Base-by-base conservation (phyloP, 1,140 invertebrate genomes). In the Vanessa atalanta region DNA sequence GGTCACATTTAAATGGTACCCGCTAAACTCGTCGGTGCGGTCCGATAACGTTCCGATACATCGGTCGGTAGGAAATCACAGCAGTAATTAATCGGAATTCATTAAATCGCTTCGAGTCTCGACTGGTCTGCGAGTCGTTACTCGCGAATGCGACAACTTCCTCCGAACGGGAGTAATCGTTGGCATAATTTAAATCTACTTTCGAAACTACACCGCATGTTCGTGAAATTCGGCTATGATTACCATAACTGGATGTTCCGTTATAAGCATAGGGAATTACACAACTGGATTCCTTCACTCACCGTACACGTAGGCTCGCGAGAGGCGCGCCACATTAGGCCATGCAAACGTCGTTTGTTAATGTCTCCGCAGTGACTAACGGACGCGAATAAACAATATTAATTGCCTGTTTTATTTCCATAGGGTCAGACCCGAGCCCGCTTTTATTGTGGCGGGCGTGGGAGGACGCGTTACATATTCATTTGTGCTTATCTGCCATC, bases 161-260 rank as follows among this genome's bases (percentile, higher is more conserved):
- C 77, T 76, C 65, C 76, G 69, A 61, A 37, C 70, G 43, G 70
- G 61, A 70, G 70, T 73, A 65, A 76, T 72, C 51, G 69, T 67
- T 57, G 66, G 64, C 66, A 75, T 65, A 74, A 85, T 83, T 81
- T 77, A 83, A 84, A 80, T 83, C 85, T 80, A 87, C 85, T 87
- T 88, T 90, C 83, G 83, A 85, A 85, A 83, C 79, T 80, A 77
- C 57, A 76, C 78, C 69, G 76, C 72, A 79, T 80, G 75, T 70
- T 77, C 87, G 85, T 91, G 84, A 90, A 92, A 90, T 91, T 91
- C 87, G 88, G 88, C 85, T 90, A 76, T 83, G 79, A 92, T 92
- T 91, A 90, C 82, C 90, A 92, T 92, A 92, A 92, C 90, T 90
- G 86, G 90, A 90, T 79, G 85, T 88, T 78, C 90, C 90, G 90